Conservation (phyloP, 2,797 vertebrate genomes). For the Peromyscus melanophrys region DNA sequence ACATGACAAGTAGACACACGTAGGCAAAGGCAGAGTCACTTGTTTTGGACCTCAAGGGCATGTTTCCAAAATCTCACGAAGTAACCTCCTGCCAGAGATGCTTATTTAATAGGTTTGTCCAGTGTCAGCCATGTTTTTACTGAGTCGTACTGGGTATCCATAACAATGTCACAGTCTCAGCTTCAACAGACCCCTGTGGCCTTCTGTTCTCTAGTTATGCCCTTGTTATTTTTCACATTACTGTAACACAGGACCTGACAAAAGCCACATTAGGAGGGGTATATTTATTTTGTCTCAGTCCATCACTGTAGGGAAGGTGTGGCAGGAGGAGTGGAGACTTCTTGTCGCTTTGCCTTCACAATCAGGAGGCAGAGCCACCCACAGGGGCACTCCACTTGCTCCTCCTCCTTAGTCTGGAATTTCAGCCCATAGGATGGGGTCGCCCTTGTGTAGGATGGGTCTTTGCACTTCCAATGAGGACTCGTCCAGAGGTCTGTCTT, state of each 20-base stretch:
- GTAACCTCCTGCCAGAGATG: background rate
- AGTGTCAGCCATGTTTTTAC: background rate
- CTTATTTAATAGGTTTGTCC: background rate
- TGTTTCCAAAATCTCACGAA: background rate
- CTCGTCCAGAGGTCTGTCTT: background rate
- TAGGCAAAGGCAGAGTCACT: background rate
- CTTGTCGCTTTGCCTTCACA: background rate
- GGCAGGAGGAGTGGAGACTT: no score
- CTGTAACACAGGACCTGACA: background rate
- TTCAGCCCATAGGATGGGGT: background rate
- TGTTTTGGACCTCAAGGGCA: background rate
- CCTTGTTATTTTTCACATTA: background rate
- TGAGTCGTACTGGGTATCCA: no score
- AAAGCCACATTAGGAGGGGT: no score
- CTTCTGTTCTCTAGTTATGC: no score
- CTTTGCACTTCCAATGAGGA: background rate
- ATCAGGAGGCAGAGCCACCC: background rate
- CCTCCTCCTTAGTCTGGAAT: background rate
- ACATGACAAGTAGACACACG: background rate
- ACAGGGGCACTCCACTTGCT: background rate
- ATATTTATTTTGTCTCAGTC: background rate
- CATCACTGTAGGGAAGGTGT: no score
- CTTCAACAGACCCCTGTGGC: no score
- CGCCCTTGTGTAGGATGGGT: background rate
- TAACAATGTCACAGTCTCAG: background rate